A percentile compares a stretch with the other conserved stretches of the same genome.
phyloP scores from a whole-genome alignment of 2,113 vertebrate genomes.

The Panurus biarmicus region DNA sequence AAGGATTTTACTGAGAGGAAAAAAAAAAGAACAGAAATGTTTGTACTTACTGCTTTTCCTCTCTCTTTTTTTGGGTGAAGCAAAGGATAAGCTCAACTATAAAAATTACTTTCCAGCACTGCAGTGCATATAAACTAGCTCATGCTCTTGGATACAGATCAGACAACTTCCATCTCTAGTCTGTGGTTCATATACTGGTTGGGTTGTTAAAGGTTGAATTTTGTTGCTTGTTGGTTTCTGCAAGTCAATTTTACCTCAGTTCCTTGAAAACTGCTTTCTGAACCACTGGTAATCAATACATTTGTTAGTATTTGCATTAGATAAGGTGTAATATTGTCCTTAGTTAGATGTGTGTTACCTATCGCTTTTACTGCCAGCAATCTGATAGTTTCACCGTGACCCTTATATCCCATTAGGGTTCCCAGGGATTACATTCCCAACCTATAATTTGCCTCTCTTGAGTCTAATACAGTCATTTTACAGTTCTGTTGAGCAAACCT shows the following conservation, averaged over 20 bases:
- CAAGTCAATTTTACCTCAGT: neutral
- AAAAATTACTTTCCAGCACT: neutral
- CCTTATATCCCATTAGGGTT: neutral
- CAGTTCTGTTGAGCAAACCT: neutral
- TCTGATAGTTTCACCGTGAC: fast-evolving
- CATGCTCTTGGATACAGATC: neutral
- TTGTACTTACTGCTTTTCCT: neutral
- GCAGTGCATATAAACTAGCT: neutral
- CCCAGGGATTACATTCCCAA: neutral
- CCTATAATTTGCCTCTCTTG: neutral
- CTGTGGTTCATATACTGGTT: neutral
- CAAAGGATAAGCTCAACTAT: neutral
- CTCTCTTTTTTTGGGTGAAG: neutral
- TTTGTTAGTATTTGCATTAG: neutral
- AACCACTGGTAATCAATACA: neutral
- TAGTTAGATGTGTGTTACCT: neutral
- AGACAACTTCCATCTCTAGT: neutral
- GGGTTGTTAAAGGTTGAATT: neutral
- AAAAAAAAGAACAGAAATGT: neutral
- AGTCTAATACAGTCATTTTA: neutral
- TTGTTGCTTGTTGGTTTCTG: neutral
- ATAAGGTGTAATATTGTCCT: neutral
- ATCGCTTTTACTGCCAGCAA: fast-evolving
- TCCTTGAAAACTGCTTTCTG: neutral
- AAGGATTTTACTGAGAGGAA: neutral